A percentile compares a stretch with the other conserved stretches of the same genome.
Conservation (phyloP, 1,140 invertebrate species). For the Diorhabda elongata region DNA sequence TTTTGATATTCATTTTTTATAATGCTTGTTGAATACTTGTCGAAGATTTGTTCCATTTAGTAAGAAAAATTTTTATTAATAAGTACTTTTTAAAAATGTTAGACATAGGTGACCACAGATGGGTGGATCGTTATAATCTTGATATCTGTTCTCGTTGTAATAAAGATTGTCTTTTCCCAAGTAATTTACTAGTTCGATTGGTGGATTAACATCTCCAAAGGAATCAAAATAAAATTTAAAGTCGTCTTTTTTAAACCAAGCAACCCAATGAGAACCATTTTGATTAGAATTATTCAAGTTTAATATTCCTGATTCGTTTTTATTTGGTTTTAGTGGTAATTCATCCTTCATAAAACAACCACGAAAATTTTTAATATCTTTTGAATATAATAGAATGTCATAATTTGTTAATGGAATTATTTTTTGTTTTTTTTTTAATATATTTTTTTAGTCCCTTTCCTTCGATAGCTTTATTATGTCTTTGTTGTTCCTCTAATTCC, state of each 20-base stretch:
- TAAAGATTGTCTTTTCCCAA: slow-evolving; percentile 10
- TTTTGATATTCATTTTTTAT: not conserved
- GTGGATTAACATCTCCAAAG: slow-evolving; percentile 5
- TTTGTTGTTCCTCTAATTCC: slow-evolving; percentile 15
- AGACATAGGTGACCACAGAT: slow-evolving; percentile 15
- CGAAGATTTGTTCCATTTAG: slow-evolving; percentile 42
- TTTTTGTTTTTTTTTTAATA: slow-evolving; percentile 8
- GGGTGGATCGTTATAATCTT: slow-evolving; percentile 14
- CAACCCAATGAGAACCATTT: slow-evolving; percentile 16
- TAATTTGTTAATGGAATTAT: slow-evolving; percentile 11
- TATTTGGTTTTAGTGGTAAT: slow-evolving; percentile 12
- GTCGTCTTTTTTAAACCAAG: slow-evolving; percentile 5
- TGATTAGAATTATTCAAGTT: slow-evolving; percentile 16
- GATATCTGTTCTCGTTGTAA: slow-evolving; percentile 18
- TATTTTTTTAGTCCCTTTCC: slow-evolving; percentile 8
- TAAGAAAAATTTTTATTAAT: too few species aligned
- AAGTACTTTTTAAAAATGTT: slow-evolving; percentile 1
- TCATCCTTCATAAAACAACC: slow-evolving; percentile 18
- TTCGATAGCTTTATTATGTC: slow-evolving; percentile 16
- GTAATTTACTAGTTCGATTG: slow-evolving; percentile 2
- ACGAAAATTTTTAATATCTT: slow-evolving; percentile 17
- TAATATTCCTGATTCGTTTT: slow-evolving; percentile 15
- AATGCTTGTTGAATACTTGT: not conserved
- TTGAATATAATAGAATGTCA: slow-evolving; percentile 12
- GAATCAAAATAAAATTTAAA: slow-evolving; percentile 8